Evolutionary conservation across 2,888 invertebrate species (phyloP), one percentile per base, ranked within the genome.

Genomic region (Troglohyphantes excavatus): DNA sequence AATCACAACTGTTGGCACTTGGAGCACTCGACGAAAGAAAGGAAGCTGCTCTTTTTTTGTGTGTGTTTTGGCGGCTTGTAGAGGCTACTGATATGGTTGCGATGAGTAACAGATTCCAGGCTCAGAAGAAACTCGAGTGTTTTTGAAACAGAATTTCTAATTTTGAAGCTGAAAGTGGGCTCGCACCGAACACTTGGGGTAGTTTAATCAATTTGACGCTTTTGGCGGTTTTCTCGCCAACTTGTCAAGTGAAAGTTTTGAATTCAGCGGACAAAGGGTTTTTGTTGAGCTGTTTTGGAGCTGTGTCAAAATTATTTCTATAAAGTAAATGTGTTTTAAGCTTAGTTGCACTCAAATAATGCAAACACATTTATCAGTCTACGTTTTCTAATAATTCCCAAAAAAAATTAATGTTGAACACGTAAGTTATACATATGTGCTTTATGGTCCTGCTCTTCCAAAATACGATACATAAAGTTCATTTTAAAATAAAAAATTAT

Each of bases 141-240:
- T 73, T 73, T 75, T 29, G 59, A 33, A 75, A 33, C 59, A 59
- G 21, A 61, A 29, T 75, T 59, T 75, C 75, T 33, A 61, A 75
- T 75, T 75, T 75, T 75, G 61, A 11, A 29, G 26, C 11, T 9
- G 19, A 19, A 73, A n/a, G 27, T 6, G 6, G 29, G n/a, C 9
- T n/a, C 2, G 33, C 17, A 26, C 33, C 21, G 13, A 21, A 13
- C 68, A 33, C 33, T 68, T 2, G 68, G 0, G 17, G 9, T n/a
- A 1, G n/a, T 68, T 29, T 29, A 26, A 23, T 23, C 65, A 65
- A 11, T 65, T 26, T 26, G 65, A 65, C 65, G 26, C 65, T 26
- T 65, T 23, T 2, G 26, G 23, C 23, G 11, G 65, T 13, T 23
- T 65, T 23, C 13, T 65, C 53, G 13, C 26, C 65, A 65, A 65